These are phyloP conservation scores for Drosophila parthenogenetica DNA, from an alignment of 2,888 invertebrate species.

Conservation along the genomic window DNA sequence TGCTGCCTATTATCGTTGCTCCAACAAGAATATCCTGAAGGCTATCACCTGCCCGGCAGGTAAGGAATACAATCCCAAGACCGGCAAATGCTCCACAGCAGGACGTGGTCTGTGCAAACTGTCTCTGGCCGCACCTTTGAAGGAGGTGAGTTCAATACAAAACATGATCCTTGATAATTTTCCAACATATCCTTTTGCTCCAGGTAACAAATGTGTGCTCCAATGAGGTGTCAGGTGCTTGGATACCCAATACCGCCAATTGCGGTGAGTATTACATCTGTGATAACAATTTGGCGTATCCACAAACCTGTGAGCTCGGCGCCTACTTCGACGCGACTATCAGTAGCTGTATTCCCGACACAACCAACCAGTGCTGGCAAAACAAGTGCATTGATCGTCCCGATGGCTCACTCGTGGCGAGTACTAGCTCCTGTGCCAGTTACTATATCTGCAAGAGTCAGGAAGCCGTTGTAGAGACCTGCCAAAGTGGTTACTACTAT, in stretches of 20 bases:
- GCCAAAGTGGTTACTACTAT: constrained; percentile 66
- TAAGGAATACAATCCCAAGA: constrained; percentile 72
- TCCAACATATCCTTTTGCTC: background rate
- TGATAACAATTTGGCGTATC: constrained; percentile 62
- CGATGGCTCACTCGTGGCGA: constrained; percentile 41
- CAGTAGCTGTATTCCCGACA: constrained; percentile 66
- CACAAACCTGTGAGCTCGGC: constrained; percentile 68
- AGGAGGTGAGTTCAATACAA: constrained; percentile 36
- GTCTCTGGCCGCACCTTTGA: constrained; percentile 60
- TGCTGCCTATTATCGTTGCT: constrained; percentile 77
- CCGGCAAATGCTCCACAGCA: constrained; percentile 68
- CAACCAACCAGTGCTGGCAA: constrained; percentile 66
- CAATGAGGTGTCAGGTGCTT: constrained; percentile 63
- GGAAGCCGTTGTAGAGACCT: constrained; percentile 48
- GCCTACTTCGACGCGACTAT: constrained; percentile 60
- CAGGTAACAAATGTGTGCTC: constrained; percentile 63
- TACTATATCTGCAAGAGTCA: constrained; percentile 65
- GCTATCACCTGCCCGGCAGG: constrained; percentile 69
- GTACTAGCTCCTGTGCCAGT: constrained; percentile 52
- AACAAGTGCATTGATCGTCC: constrained; percentile 61
- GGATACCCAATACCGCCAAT: constrained; percentile 50
- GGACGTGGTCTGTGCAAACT: constrained; percentile 69
- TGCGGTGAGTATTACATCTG: constrained; percentile 77
- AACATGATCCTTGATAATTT: background rate
- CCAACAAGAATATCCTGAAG: constrained; percentile 65